A percentile compares a stretch with the other conserved stretches of the same genome.
These are phyloP conservation scores for Drosophila crucigera DNA, from an alignment of 2,888 invertebrate species.

Conservation along the genomic window DNA sequence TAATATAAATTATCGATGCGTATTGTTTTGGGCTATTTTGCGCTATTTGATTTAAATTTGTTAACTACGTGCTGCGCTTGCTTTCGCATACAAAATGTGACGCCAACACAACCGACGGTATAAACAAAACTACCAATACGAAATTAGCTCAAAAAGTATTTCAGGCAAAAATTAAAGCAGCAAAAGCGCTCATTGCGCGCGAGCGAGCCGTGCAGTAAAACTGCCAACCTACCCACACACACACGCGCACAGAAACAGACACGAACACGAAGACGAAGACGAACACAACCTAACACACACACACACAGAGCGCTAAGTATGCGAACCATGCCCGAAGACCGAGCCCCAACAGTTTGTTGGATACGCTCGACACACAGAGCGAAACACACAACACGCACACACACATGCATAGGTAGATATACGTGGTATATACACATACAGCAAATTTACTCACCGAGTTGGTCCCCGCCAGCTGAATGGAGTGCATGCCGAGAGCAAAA, in stretches of 20 bases:
- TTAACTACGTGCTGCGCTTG: conserved; percentile 66
- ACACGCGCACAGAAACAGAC: conserved; percentile 2
- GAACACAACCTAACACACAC: conserved; percentile 8
- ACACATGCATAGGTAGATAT: conserved; percentile 8
- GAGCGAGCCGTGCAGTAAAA: conserved; percentile 57
- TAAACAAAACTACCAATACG: conserved; percentile 84
- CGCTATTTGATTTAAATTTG: conserved; percentile 51
- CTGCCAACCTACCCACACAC: conserved; percentile 62
- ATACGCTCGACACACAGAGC: conserved; percentile 43
- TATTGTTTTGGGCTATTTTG: conserved; percentile 37
- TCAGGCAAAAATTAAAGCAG: conserved; percentile 82
- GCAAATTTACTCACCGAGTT: conserved; percentile 63
- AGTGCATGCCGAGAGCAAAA: conserved; percentile 40
- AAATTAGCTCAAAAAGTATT: conserved; percentile 84
- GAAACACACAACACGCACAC: conserved; percentile 19
- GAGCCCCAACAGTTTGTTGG: conserved; percentile 71
- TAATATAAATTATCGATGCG: conserved; percentile 29
- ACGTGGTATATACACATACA: conserved; percentile 23
- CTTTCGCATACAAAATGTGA: conserved; percentile 73
- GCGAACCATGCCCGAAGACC: conserved; percentile 37
- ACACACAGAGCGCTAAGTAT: conserved; percentile 18
- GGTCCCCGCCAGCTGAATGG: conserved; percentile 54
- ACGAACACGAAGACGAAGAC: conserved; percentile 9
- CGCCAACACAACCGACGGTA: conserved; percentile 82
- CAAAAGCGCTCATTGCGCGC: conserved; percentile 74